Base-by-base conservation (phyloP, 1,140 invertebrate genomes). In the Adoxophyes honmai region DNA sequence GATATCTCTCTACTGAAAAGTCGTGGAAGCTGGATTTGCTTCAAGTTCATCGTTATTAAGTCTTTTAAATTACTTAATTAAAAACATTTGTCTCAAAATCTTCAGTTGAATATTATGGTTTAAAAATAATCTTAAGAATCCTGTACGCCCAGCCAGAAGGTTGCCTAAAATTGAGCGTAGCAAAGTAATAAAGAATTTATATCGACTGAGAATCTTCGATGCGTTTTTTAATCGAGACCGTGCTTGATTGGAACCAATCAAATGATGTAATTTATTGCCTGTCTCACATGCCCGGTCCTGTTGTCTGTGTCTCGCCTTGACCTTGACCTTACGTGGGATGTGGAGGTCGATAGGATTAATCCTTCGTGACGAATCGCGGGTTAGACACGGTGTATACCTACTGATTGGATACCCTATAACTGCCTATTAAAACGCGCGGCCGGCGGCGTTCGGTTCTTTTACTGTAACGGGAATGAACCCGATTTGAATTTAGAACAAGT, bases 231-330 rank as follows among this genome's bases (percentile, higher is more conserved):
- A 83, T 77, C 70, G 72, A 70, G 63, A 72, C 71, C 70, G 69
- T 76, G 59, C 39, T 75, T 83, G 80, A 81, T 86, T 81, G 77
- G 82, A 82, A 83, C 75, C 77, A 83, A 86, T 86, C 72, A 80
- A 78, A 78, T 73, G 71, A 77, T 77, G 68, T 83, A 75, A 73
- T 86, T 86, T 86, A 86, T 75, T 63, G 71, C 59, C 75, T 52
- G 63, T 68, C 63, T 68, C 69, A 57, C 53, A 59, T 60, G 58
- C 62, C 62, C 48, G 64, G 60, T 68, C 60, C 60, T 69, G 62
- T 64, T 48, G 55, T 21, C 51, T 58, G 55, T 60, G 53, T 68
- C 59, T 61, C 57, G 36, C 36, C 14, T 60, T 56, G 74, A 73
- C 80, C 82, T 86, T 86, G 80, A 82, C 78, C 76, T 73, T 57